Evolutionary conservation across 2,797 vertebrate genomes (phyloP).

Genomic region (Catamblyrhynchus diadema): DNA sequence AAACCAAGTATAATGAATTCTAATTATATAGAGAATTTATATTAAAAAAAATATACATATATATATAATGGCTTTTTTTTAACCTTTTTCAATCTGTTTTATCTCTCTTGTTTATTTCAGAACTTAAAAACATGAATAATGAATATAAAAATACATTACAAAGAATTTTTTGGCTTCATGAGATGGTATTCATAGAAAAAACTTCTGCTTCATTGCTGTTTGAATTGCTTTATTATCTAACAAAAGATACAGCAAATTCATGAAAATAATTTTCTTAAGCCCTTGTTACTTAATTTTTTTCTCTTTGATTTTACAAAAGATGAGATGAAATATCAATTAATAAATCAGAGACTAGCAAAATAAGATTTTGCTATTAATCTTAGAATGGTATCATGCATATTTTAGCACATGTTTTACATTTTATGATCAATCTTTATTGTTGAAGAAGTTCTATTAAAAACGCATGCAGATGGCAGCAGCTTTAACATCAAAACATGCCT

Average conservation of each 20-base stretch:
- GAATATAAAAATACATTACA: neutral
- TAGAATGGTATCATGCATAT: neutral
- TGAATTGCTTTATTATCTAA: neutral
- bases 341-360: neutral
- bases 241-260: neutral
- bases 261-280: neutral
- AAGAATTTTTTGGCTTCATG: neutral
- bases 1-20: neutral
- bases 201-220: neutral
- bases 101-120: neutral
- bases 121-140: neutral
- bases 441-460: neutral
- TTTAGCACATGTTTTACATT: neutral
- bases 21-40: neutral
- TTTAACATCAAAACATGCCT: neutral
- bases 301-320: neutral
- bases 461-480: neutral
- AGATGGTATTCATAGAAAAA: neutral
- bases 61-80: accelerated
- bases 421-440: neutral
- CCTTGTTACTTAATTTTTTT: neutral
- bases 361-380: neutral
- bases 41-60: neutral
- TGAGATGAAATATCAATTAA: neutral
- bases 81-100: neutral